These are phyloP conservation scores for Oophaga sylvatica DNA, from an alignment of 2,797 vertebrate species.

Conservation along the genomic window DNA sequence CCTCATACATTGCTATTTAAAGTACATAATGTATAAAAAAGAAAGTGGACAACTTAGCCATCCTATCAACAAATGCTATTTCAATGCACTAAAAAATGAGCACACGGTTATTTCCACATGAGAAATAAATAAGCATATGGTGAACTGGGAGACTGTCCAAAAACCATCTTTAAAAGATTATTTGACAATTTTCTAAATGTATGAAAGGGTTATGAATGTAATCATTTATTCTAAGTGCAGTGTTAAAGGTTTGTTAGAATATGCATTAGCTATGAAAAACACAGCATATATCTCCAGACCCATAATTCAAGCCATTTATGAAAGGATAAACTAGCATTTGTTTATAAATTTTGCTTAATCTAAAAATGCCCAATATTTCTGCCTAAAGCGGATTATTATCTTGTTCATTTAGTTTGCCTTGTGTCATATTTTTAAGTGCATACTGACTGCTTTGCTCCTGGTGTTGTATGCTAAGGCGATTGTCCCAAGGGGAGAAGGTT, in stretches of 20 bases:
- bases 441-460: no score
- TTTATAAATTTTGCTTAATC: not conserved
- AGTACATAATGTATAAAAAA: not conserved
- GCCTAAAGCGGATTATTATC: no score
- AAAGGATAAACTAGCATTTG: not conserved
- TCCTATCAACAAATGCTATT: constrained; percentile 10
- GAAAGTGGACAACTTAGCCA: not conserved
- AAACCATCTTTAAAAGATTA: constrained; percentile 46
- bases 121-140: constrained; percentile 51
- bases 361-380: not conserved
- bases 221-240: constrained; percentile 28
- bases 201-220: constrained; percentile 30
- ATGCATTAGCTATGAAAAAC: constrained; percentile 8
- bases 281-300: not conserved
- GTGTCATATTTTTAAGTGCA: no score
- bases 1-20: constrained; percentile 3
- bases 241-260: constrained; percentile 32
- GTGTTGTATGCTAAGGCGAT: no score
- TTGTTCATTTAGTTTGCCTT: not conserved
- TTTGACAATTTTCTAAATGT: constrained; percentile 46
- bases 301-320: not conserved
- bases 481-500: no score
- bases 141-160: constrained; percentile 52
- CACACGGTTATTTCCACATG: constrained; percentile 19
- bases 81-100: constrained; percentile 7